phyloP scores from a whole-genome alignment of 2,888 invertebrate species.

The Acleris holmiana region DNA sequence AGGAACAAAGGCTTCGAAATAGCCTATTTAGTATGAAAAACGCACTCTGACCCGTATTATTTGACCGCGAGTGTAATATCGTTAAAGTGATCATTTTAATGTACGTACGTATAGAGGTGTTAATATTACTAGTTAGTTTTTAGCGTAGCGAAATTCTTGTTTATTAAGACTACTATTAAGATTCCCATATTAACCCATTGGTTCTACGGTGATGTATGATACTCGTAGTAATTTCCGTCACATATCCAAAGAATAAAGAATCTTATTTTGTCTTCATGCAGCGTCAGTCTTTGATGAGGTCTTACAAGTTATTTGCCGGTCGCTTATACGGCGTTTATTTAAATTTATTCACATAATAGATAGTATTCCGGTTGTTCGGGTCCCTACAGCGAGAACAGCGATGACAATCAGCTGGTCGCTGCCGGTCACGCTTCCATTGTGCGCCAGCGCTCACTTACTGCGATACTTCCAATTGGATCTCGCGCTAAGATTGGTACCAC shows the following conservation, averaged over 20 bases:
- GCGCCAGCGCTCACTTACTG: slow-evolving; percentile 22
- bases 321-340: slow-evolving; percentile 47
- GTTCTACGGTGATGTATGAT: neutral
- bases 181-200: no score
- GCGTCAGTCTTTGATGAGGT: slow-evolving; percentile 34
- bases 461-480: slow-evolving; percentile 24
- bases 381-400: slow-evolving; percentile 52
- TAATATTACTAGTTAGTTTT: no score
- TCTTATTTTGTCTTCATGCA: no score
- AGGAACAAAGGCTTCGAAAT: no score
- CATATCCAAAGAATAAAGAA: neutral
- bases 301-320: slow-evolving; percentile 40
- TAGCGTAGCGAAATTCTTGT: no score
- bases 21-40: no score
- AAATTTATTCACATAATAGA: slow-evolving; percentile 61
- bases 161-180: no score
- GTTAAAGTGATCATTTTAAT: no score
- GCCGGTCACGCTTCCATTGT: slow-evolving; percentile 75
- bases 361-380: slow-evolving; percentile 55
- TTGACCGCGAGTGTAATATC: no score
- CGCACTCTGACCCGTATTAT: no score
- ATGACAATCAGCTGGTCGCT: slow-evolving; percentile 66
- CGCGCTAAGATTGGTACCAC: slow-evolving; percentile 17
- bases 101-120: no score
- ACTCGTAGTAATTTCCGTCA: slow-evolving; percentile 24